Percentiles rank a stretch among this genome's conserved stretches.
phyloP scores from a whole-genome alignment of 2,113 vertebrate genomes.

The Propithecus coquereli region DNA sequence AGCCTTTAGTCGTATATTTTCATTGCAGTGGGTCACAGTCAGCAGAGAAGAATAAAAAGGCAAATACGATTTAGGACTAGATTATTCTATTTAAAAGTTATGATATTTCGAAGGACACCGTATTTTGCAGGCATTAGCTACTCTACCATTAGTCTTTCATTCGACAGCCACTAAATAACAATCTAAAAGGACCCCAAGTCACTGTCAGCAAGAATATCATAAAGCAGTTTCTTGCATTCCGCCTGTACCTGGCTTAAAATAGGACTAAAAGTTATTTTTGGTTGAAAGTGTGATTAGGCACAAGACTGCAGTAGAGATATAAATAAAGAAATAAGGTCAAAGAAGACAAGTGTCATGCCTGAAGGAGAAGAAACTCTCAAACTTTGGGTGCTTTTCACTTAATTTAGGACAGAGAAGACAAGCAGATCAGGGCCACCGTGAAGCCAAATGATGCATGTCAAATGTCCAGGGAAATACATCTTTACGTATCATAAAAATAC shows the following conservation, averaged over 20 bases:
- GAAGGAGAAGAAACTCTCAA: neutral
- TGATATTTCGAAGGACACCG: neutral
- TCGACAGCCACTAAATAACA: neutral
- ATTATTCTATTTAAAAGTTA: neutral
- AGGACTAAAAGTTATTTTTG: neutral
- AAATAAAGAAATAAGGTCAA: constrained; percentile 40
- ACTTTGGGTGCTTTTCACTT: neutral
- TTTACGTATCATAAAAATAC: neutral
- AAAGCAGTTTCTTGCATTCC: neutral
- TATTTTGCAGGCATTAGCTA: neutral
- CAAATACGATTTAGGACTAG: neutral
- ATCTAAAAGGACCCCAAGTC: neutral
- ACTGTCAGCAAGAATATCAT: neutral
- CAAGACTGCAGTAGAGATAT: neutral
- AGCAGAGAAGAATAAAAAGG: neutral
- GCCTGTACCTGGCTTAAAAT: neutral
- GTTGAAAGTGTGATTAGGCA: neutral
- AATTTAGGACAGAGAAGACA: neutral
- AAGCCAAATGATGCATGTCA: neutral
- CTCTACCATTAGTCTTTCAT: neutral
- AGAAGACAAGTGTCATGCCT: neutral
- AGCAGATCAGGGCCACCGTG: neutral
- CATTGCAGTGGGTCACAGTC: neutral
- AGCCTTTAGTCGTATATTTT: neutral
- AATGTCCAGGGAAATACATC: neutral